Percentiles rank a stretch among this genome's conserved stretches.
Conservation (phyloP, 2,888 invertebrate species). For the Teinopalpus imperialis region DNA sequence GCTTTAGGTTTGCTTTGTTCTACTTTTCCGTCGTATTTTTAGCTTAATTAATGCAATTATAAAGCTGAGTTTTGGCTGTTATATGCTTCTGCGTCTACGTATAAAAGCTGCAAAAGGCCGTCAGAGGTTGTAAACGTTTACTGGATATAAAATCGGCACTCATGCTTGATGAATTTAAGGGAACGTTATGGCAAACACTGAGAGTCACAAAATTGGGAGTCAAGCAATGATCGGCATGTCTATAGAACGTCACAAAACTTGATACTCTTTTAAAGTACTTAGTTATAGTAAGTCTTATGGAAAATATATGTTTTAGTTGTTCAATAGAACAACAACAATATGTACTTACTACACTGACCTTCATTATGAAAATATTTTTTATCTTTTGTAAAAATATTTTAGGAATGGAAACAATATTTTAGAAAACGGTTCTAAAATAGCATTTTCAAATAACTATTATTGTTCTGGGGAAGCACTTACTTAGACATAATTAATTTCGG, state of each 20-base stretch:
- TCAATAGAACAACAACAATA: no score
- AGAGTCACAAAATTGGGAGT: constrained; percentile 1
- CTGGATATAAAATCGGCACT: constrained; percentile 11
- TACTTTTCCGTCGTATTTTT: constrained; percentile 7
- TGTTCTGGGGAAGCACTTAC: no score
- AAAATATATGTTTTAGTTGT: no score
- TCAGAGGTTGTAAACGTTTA: constrained; percentile 12
- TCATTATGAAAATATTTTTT: no score
- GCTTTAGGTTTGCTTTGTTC: constrained; percentile 8
- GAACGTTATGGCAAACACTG: constrained; percentile 9
- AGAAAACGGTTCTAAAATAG: no score
- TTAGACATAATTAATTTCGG: no score
- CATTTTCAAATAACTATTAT: no score
- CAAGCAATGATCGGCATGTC: constrained; percentile 1
- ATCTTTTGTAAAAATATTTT: no score
- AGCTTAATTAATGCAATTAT: constrained; percentile 13
- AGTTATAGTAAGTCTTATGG: no score
- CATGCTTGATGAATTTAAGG: constrained; percentile 4
- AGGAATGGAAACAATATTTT: no score
- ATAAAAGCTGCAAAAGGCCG: not conserved
- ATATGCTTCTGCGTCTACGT: not conserved
- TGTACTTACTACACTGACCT: no score
- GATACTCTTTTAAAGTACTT: no score
- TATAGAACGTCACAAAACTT: not conserved
- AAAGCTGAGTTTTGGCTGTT: not conserved